These are phyloP conservation scores for Nesidiocoris tenuis DNA, from an alignment of 2,888 invertebrate genomes.

Conservation along the genomic window DNA sequence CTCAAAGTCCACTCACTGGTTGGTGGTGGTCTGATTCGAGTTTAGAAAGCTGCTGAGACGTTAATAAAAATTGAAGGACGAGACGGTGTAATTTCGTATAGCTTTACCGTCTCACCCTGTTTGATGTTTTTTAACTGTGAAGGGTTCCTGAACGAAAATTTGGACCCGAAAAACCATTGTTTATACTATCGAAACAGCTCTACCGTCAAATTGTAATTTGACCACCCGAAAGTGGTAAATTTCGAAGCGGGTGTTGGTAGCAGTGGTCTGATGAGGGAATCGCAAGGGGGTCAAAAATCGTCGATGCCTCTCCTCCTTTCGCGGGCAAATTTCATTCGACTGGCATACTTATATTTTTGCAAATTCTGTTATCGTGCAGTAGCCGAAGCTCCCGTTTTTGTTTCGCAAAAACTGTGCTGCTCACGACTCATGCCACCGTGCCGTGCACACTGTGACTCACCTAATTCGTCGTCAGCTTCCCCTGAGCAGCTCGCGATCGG, in stretches of 20 bases:
- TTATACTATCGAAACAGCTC: too few species aligned
- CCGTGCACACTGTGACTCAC: conserved; percentile 2
- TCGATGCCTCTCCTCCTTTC: neutral
- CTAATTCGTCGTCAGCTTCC: conserved; percentile 27
- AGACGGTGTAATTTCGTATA: too few species aligned
- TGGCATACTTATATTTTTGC: neutral
- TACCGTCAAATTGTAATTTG: too few species aligned
- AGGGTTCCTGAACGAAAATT: too few species aligned
- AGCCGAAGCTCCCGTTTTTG: neutral
- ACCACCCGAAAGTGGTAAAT: neutral
- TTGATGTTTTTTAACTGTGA: too few species aligned
- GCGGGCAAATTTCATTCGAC: neutral
- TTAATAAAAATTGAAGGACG: too few species aligned
- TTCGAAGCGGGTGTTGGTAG: neutral
- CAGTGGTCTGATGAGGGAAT: neutral
- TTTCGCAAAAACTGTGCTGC: neutral
- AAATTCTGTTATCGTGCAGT: neutral
- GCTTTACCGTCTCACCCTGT: too few species aligned
- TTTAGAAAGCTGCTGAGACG: too few species aligned
- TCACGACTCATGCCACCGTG: neutral
- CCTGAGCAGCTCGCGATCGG: conserved; percentile 22
- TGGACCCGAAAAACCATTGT: too few species aligned
- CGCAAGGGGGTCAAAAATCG: neutral
- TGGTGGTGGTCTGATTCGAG: too few species aligned
- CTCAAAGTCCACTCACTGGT: too few species aligned